Evolutionary conservation across 1,140 invertebrate species (phyloP), one percentile per base, ranked within the genome.

Genomic region (Arion vulgaris): DNA sequence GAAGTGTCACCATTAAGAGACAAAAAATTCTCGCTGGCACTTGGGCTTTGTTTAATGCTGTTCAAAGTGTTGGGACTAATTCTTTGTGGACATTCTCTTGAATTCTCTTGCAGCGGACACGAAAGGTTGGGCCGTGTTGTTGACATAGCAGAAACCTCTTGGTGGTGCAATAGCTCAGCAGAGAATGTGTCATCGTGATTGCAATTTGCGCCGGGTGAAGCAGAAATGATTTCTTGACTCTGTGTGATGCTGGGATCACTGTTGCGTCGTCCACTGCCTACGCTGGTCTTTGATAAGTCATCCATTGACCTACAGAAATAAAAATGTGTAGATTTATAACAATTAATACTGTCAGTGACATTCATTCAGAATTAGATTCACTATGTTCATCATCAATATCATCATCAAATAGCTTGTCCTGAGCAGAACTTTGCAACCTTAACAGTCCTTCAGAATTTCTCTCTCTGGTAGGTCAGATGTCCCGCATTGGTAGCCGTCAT

Each of bases 221-320:
- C n/a, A 1, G 75, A 5, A 4, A 34, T 26, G 9, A 34, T 45
- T 19, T 83, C 81, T 41, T n/a, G 73, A 85, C 86, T 69, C 82
- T 84, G 80, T 82, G 82, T 71, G 32, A 97, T 94, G 90, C 94
- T 97, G 28, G 96, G 96, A 92, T 97, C 96, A 90, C 96, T 97
- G 51, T 94, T 95, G 80, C 96, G 93, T 73, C 96, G 92, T n/a
- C 68, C 72, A 36, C n/a, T 73, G 17, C 82, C 95, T 94, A 38
- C 94, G 91, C 81, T 94, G 34, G 93, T 92, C 80, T 93, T 93
- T 81, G 95, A 71, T 34, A 81, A 45, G 41, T 81, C 79, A 72
- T 81, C 79, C 69, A 73, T 53, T n/a, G 79, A 81, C 41, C 79
- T 81, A 28, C 13, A 23, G 45, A 49, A 11, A 19, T 49, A 49